Conservation (phyloP, 2,113 vertebrate genomes). For the Bos indicus region DNA sequence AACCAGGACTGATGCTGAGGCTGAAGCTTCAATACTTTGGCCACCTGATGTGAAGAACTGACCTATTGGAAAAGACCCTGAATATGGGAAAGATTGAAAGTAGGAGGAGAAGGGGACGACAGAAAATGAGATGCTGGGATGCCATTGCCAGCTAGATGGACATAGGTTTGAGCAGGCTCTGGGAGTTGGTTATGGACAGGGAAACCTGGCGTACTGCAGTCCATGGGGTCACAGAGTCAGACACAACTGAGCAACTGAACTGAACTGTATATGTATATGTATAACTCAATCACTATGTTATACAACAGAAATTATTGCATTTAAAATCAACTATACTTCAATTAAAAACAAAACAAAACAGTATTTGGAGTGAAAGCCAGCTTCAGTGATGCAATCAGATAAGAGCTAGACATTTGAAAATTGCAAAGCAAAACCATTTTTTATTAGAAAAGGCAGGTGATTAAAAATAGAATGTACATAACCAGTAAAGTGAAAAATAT, state of each 20-base stretch:
- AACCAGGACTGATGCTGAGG: background rate
- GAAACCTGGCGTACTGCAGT: background rate
- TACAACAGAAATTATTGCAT: background rate
- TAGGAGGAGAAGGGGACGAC: background rate
- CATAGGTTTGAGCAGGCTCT: background rate
- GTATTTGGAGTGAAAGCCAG: background rate
- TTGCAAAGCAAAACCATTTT: background rate
- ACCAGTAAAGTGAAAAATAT: background rate
- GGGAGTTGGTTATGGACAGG: background rate
- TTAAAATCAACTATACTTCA: background rate
- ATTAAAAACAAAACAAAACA: background rate
- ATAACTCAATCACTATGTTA: background rate
- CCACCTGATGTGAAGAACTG: background rate
- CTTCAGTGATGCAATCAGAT: background rate
- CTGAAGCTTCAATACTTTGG: background rate
- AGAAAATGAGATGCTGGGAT: background rate
- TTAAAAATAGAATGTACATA: background rate
- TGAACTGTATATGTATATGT: background rate
- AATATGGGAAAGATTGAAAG: background rate
- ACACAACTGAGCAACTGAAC: background rate
- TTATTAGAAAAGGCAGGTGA: background rate
- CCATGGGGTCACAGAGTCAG: background rate
- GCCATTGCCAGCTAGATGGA: background rate
- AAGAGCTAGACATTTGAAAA: background rate
- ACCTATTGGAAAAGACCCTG: background rate